Percentiles rank a stretch among this genome's conserved stretches.
phyloP scores from a whole-genome alignment of 2,888 invertebrate genomes.

The Ganaspis brasiliensis region DNA sequence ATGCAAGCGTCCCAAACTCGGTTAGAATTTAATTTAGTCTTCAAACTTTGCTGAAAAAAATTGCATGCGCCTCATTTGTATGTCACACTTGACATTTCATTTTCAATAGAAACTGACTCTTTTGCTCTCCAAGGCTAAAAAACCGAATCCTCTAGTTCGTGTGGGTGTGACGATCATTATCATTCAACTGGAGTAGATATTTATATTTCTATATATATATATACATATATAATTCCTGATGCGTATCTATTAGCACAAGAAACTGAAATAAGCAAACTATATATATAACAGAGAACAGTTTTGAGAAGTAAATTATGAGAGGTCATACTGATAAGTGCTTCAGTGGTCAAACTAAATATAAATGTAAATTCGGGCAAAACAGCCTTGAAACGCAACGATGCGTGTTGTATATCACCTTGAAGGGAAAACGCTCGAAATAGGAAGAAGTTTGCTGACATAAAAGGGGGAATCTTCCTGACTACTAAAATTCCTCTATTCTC shows the following conservation, averaged over 20 bases:
- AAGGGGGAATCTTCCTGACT: slow-evolving; percentile 26
- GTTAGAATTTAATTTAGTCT: too few relatives aligned
- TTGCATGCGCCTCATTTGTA: too few relatives aligned
- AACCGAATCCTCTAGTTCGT: not conserved
- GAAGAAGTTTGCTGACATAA: slow-evolving; percentile 5
- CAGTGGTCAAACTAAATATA: slow-evolving; percentile 5
- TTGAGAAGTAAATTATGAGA: slow-evolving; percentile 1
- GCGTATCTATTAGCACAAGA: too few relatives aligned
- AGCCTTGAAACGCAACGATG: slow-evolving; percentile 2
- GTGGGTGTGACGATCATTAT: slow-evolving; percentile 30
- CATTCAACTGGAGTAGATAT: not conserved
- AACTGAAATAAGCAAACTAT: slow-evolving; percentile 14
- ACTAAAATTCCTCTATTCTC: slow-evolving; percentile 8
- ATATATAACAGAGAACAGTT: not conserved
- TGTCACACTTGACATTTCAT: too few relatives aligned
- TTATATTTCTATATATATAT: too few relatives aligned
- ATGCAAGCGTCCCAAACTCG: too few relatives aligned
- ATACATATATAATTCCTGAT: too few relatives aligned
- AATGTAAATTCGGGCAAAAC: not conserved
- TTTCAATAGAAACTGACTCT: not conserved
- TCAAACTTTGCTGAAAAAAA: too few relatives aligned
- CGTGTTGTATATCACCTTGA: not conserved
- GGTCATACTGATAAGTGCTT: not conserved
- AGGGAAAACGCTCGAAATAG: slow-evolving; percentile 7
- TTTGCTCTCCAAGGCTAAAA: slow-evolving; percentile 17